Percentiles rank a stretch among this genome's conserved stretches.
Conservation (phyloP, 2,113 vertebrate genomes). For the Pollimyrus isidori region DNA sequence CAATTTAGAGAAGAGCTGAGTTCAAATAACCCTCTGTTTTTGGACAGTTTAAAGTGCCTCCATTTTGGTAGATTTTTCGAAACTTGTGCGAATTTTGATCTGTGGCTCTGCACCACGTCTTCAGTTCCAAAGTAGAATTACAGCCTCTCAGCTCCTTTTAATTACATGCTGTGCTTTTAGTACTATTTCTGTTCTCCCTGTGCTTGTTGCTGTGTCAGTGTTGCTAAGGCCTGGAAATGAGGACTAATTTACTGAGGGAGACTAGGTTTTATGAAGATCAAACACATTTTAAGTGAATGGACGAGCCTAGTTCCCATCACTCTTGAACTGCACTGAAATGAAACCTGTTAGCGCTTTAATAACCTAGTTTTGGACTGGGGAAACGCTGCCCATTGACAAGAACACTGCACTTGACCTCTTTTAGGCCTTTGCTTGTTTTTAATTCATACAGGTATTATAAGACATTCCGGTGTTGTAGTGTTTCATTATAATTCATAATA, state of each 20-base stretch:
- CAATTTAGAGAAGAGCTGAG: not conserved
- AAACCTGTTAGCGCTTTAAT: not conserved
- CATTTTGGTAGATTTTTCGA: not conserved
- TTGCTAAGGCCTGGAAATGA: conserved; percentile 4
- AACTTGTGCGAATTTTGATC: not conserved
- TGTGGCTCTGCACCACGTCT: not conserved
- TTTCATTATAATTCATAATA: not conserved
- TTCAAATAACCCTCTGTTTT: not conserved
- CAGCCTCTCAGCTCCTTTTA: not conserved
- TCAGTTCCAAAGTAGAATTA: not conserved
- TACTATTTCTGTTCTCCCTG: not conserved
- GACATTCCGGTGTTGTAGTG: not conserved
- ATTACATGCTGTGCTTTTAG: conserved; percentile 2
- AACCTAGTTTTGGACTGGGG: not conserved
- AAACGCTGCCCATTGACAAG: not conserved
- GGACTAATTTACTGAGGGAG: not conserved
- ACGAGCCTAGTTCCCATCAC: not conserved
- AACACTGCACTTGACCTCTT: not conserved
- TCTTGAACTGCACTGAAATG: not conserved
- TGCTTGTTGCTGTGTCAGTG: conserved; percentile 11
- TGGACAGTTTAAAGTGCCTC: not conserved
- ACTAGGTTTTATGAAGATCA: not conserved
- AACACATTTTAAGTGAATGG: not conserved
- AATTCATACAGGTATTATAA: no score
- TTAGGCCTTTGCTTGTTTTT: not conserved